Evolutionary conservation across 2,797 vertebrate genomes (phyloP).

Genomic region (Poecilia gillii): DNA sequence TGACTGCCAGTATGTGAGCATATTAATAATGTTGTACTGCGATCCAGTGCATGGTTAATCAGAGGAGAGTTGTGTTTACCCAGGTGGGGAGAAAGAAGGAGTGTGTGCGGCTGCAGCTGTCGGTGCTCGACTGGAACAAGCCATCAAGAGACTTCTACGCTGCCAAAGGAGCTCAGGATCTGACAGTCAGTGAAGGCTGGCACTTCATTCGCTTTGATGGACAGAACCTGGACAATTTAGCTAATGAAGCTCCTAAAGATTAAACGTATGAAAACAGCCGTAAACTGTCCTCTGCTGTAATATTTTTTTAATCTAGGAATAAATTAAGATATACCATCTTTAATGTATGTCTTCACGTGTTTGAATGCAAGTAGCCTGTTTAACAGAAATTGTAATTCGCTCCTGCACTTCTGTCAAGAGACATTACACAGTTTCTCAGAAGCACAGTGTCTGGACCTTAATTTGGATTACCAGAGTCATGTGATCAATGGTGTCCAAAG

Average conservation of each 20-base stretch:
- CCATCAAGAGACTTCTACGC: constrained; percentile 81
- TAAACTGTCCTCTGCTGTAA: background rate
- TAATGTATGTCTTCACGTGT: background rate
- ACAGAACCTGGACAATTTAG: constrained; percentile 74
- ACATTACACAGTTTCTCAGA: too few species aligned
- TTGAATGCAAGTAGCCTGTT: background rate
- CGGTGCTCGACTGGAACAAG: constrained; percentile 84
- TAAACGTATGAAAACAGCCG: background rate
- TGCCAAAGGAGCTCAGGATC: constrained; percentile 81
- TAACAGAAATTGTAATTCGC: background rate
- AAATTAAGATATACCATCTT: background rate
- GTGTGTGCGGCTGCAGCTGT: constrained; percentile 81
- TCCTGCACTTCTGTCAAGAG: too few species aligned
- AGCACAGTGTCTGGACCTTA: too few species aligned
- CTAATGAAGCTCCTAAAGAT: constrained; percentile 61
- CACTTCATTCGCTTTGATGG: constrained; percentile 81
- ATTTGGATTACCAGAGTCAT: too few species aligned
- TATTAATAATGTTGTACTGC: background rate
- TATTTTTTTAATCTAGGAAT: background rate
- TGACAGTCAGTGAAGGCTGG: constrained; percentile 84
- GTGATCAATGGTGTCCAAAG: too few species aligned
- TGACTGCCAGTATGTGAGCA: background rate
- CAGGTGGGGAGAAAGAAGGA: constrained; percentile 79
- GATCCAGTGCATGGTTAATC: background rate
- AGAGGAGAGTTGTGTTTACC: constrained; percentile 15